phyloP scores from a whole-genome alignment of 2,113 vertebrate species.

The Spheniscus mendiculus region DNA sequence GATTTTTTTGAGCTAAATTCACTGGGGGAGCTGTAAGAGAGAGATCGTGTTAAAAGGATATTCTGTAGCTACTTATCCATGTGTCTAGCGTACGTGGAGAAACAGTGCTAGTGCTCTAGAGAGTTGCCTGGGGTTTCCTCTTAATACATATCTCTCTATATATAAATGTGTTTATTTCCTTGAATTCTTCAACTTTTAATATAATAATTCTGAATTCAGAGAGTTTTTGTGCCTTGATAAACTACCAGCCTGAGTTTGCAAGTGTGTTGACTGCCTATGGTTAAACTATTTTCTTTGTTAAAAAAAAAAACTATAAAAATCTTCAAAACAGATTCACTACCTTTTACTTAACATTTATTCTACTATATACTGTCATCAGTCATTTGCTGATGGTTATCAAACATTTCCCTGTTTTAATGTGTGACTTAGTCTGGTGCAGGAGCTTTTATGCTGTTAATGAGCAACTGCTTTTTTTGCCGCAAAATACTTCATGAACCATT shows the following conservation, averaged over 20 bases:
- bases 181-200: not conserved
- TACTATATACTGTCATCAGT: not conserved
- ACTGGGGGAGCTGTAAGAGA: not conserved
- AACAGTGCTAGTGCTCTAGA: not conserved
- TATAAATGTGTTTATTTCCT: not conserved
- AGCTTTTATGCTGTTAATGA: not conserved
- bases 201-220: not conserved
- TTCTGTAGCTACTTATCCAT: not conserved
- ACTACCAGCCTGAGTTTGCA: not conserved
- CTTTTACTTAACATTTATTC: not conserved
- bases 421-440: not conserved
- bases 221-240: not conserved
- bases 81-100: not conserved
- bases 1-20: not conserved
- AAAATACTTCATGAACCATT: not conserved
- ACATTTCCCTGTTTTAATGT: not conserved
- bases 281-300: not conserved
- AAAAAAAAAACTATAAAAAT: not conserved
- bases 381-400: not conserved
- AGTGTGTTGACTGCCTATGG: not conserved
- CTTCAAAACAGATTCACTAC: not conserved
- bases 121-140: not conserved
- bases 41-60: not conserved
- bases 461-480: not conserved
- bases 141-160: fast-evolving